Base-by-base conservation (phyloP, 2,888 invertebrate genomes). In the Epinotia bilunana region DNA sequence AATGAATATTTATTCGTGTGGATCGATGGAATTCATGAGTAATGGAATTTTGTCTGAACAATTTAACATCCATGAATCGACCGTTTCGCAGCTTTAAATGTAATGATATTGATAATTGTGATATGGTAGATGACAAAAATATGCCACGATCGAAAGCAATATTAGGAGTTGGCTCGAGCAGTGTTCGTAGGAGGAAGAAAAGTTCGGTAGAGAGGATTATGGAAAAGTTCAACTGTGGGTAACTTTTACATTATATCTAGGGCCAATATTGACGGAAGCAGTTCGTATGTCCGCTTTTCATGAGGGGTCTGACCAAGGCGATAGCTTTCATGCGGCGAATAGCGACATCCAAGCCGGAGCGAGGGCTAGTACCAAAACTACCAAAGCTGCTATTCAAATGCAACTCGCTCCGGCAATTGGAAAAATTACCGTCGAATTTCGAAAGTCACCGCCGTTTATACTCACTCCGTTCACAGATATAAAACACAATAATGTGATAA, bases 401-500 rank as follows among this genome's bases (percentile, higher is more conserved):
- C 86, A 88, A 83, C 86, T 87, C 86, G 88, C 88, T 87, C 85
- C 86, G 86, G 86, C 83, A 84, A 83, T 83, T 84, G 82, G 79
- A 87, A 90, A 90, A 83, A 88, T 90, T 88, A 85, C 87, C 88
- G 87, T 90, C 91, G 91, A 92, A 93, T 90, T 92, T 92, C 92
- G 91, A 91, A 94, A 92, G 89, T 88, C 87, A 88, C 84, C 84
- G 84, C 77, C 82, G 85, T 83, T 83, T 79, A 79, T 82, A 86
- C 64, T 68, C 76, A 74, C 86, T 86, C 83, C 86, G 83, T 85
- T 82, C 90, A 90, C 87, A 84, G 85, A 87, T 83, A 84, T 84
- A 82, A 82, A 87, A 80, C 90, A 90, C 88, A 79, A 83, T 82
- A 80, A 83, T 79, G 73, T 80, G 81, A 77, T 58, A 74, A 64